phyloP scores from a whole-genome alignment of 2,888 invertebrate species.

The Campoplex capitator region DNA sequence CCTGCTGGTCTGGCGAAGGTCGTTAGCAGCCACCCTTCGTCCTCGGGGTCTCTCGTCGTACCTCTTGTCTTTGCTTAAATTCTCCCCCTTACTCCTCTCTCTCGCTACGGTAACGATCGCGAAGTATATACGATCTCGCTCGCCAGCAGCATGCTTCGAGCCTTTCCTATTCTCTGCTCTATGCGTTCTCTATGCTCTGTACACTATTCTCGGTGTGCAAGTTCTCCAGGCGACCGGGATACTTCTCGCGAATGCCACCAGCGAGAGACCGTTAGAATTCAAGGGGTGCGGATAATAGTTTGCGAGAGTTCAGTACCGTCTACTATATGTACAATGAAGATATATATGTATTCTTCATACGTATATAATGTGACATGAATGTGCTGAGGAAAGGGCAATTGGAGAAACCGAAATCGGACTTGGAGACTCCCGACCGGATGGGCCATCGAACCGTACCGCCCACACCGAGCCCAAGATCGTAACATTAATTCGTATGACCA shows the following conservation, averaged over 20 bases:
- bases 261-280: conserved; percentile 41
- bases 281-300: conserved; percentile 68
- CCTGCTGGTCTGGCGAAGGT: conserved; percentile 80
- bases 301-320: conserved; percentile 48
- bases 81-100: conserved; percentile 16
- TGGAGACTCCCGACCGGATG: conserved; percentile 72
- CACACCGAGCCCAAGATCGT: conserved; percentile 73
- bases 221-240: conserved; percentile 39
- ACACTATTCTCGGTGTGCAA: conserved; percentile 49
- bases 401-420: conserved; percentile 76
- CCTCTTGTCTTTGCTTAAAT: conserved; percentile 59
- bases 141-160: conserved; percentile 32
- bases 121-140: conserved; percentile 40
- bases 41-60: conserved; percentile 60
- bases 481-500: conserved; percentile 79
- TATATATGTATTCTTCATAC: not conserved
- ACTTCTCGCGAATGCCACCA: conserved; percentile 47
- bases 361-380: conserved; percentile 15
- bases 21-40: conserved; percentile 80
- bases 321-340: not conserved
- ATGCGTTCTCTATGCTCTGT: conserved; percentile 28
- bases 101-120: conserved; percentile 57
- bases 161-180: conserved; percentile 40
- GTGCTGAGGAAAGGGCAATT: conserved; percentile 73
- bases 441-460: conserved; percentile 70